Conservation (phyloP, 2,797 vertebrate genomes). For the Setipinna tenuifilis region DNA sequence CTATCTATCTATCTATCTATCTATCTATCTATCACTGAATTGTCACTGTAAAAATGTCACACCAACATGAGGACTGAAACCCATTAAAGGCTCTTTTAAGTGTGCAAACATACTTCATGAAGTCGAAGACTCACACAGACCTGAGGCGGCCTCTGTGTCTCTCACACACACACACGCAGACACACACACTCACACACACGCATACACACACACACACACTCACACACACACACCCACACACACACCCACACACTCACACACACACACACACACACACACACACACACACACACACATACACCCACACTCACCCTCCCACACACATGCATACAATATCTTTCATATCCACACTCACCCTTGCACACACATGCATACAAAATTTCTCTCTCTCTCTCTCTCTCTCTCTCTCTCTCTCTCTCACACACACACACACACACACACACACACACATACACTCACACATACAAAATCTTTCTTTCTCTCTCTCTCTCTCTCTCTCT, state of each 20-base stretch:
- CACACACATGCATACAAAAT: no score
- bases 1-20: no score
- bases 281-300: conserved; percentile 51
- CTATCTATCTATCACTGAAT: no score
- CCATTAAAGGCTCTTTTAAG: no score
- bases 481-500: no score
- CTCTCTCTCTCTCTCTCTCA: neutral
- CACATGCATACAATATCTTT: no score
- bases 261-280: neutral
- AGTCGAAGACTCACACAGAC: conserved; percentile 20
- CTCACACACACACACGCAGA: conserved; percentile 61
- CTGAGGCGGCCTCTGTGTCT: neutral
- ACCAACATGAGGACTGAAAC: no score
- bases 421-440: conserved; percentile 54
- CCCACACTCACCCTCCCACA: neutral
- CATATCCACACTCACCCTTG: no score
- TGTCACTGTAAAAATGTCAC: no score
- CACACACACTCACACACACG: conserved; percentile 59
- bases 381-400: neutral
- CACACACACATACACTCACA: no score
- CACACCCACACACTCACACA: conserved; percentile 25
- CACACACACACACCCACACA: conserved; percentile 64
- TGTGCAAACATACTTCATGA: neutral
- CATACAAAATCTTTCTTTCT: neutral
- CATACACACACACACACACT: conserved; percentile 46